A percentile compares a stretch with the other conserved stretches of the same genome.
Evolutionary conservation across 2,797 vertebrate genomes (phyloP).

Genomic region (Myotis planiceps): DNA sequence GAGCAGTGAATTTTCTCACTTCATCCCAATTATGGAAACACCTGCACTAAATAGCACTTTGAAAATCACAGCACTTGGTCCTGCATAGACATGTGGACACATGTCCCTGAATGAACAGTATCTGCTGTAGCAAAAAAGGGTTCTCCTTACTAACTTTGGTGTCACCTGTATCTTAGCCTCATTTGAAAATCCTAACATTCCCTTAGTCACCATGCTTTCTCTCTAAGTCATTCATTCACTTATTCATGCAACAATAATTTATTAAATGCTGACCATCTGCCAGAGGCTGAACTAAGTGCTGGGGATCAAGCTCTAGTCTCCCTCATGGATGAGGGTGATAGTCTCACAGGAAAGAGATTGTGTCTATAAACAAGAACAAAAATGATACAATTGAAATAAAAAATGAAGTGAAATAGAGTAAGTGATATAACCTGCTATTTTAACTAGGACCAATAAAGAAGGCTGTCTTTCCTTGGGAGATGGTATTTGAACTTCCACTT

Average conservation of each 20-base stretch:
- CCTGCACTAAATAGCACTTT: slow-evolving; percentile 81
- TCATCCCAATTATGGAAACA: slow-evolving; percentile 81
- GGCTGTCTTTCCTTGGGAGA: not conserved
- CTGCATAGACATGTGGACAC: slow-evolving; percentile 62
- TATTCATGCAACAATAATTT: not conserved
- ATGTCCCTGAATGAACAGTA: slow-evolving; percentile 23
- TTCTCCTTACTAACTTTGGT: not conserved
- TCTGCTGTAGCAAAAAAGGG: not conserved
- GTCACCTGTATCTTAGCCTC: not conserved
- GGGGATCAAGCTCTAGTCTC: not conserved
- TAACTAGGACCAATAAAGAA: not conserved
- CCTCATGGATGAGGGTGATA: not conserved
- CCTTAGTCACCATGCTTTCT: not conserved
- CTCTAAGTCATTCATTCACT: not conserved
- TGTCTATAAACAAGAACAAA: not conserved
- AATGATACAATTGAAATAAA: not conserved
- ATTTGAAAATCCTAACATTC: slow-evolving; percentile 21
- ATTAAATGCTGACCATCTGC: not conserved
- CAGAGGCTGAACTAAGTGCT: not conserved
- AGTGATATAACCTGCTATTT: not conserved
- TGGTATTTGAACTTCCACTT: not conserved
- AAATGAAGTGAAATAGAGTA: not conserved
- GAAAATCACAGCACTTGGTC: slow-evolving; percentile 79
- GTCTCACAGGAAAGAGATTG: not conserved
- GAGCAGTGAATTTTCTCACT: slow-evolving; percentile 77